Evolutionary conservation across 2,888 invertebrate genomes (phyloP), one percentile per base, ranked within the genome.

Genomic region (Microdon myrmicae): DNA sequence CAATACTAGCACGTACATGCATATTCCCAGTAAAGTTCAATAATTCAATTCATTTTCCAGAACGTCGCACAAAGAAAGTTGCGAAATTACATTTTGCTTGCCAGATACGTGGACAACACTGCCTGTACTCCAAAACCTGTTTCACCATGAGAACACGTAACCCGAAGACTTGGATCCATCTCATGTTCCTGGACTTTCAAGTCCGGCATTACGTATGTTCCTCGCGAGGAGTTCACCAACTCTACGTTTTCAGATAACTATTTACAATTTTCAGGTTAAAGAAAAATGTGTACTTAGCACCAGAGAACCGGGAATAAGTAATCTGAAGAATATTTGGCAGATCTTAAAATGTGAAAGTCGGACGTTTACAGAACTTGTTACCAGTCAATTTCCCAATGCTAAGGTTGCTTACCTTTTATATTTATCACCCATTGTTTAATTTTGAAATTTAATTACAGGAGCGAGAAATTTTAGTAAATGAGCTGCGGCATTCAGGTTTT

Each of bases 151-250:
- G 88, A 68, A 90, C 90, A 19, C 85, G 92, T 67, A 87, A 89
- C 75, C 90, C 95, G 0, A 85, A 92, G 69, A 89, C 91, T 29
- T 96, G 96, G 96, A 91, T 96, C 68, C 96, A 96, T 82, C 85
- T 96, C 38, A 96, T 96, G 94, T 96, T 96, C 81, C 85, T 96
- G 41, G 92, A 94, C 66, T 85, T 95, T 67, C 94, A 94, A 83
- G 85, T 85, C 73, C 71, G 76, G 5, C 76, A 77, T 67, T 77
- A 77, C 68, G 80, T 79, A 67, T 75, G 76, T 72, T 6, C 2
- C n/a, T n/a, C 5, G 8, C 14, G 25, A 19, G 20, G n/a, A n/a
- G 28, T 8, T 10, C 20, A 3, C 20, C 38, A n/a, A 23, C 2
- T 4, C 12, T n/a, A 13, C 3, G 4, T 16, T 28, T 48, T 7